Percentiles rank a stretch among this genome's conserved stretches.
phyloP scores from a whole-genome alignment of 1,140 invertebrate genomes.

The Cotesia vestalis region DNA sequence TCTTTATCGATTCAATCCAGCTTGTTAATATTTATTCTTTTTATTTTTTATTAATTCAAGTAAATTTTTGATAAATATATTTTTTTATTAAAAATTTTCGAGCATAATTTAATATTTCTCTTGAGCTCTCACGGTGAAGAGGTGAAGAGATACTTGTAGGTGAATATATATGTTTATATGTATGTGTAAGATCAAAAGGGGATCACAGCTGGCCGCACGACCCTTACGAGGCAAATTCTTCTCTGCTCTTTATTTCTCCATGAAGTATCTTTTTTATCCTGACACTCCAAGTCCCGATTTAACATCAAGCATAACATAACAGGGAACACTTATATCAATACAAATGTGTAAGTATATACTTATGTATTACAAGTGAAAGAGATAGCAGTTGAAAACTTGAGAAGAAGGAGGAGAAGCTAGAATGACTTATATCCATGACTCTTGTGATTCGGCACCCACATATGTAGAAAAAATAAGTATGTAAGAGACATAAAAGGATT shows the following conservation, averaged over 20 bases:
- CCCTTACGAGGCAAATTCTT: conserved; percentile 55
- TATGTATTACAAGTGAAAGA: not conserved
- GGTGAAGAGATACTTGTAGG: conserved; percentile 35
- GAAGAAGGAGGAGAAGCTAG: not conserved
- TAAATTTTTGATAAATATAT: not conserved
- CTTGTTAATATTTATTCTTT: conserved; percentile 13
- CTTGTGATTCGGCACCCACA: conserved; percentile 51
- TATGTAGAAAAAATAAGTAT: conserved; percentile 18
- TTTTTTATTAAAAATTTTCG: too few species aligned
- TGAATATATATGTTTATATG: conserved; percentile 43
- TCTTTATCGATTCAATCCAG: conserved; percentile 36
- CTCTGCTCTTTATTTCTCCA: conserved; percentile 23
- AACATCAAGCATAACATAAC: not conserved
- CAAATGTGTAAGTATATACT: not conserved
- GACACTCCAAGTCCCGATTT: conserved; percentile 7
- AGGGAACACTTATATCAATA: not conserved
- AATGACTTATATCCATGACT: conserved; percentile 26
- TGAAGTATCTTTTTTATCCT: conserved; percentile 17
- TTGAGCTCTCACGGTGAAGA: conserved; percentile 31
- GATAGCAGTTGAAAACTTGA: not conserved
- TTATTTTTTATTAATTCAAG: conserved; percentile 15
- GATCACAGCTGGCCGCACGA: conserved; percentile 43
- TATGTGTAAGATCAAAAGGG: conserved; percentile 33
- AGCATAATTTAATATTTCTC: conserved; percentile 41
- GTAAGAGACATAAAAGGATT: not conserved